These are phyloP conservation scores for Eclectus roratus DNA, from an alignment of 2,113 vertebrate genomes.

Conservation along the genomic window DNA sequence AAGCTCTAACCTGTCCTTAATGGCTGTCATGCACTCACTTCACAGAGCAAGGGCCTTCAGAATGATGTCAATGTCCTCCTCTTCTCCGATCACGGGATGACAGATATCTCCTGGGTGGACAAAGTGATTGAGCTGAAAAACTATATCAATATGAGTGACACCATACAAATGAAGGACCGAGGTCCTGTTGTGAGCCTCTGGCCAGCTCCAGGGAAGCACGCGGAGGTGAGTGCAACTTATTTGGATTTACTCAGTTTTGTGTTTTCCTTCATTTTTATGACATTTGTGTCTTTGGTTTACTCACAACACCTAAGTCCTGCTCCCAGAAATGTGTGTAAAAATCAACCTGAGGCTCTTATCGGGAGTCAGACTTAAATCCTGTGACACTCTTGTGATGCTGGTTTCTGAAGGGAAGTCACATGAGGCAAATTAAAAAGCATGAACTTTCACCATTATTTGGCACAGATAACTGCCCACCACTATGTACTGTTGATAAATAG, in stretches of 20 bases:
- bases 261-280: background rate
- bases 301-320: background rate
- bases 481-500: background rate
- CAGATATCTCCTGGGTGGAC: slow-evolving; percentile 88
- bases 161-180: slow-evolving; percentile 88
- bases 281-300: background rate
- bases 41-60: slow-evolving; percentile 81
- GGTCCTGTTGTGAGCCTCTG: slow-evolving; percentile 92
- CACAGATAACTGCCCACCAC: accelerated
- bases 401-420: background rate
- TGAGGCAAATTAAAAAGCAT: background rate
- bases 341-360: background rate
- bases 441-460: background rate
- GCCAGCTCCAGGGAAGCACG: slow-evolving; percentile 76
- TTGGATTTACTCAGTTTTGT: background rate
- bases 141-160: slow-evolving; percentile 80
- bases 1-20: background rate
- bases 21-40: background rate
- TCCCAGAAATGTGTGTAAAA: background rate
- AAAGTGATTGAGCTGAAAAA: slow-evolving; percentile 89
- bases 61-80: slow-evolving; percentile 84
- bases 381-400: background rate
- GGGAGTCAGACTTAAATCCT: background rate
- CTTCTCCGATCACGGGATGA: slow-evolving; percentile 97
- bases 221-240: slow-evolving; percentile 70